These are phyloP conservation scores for Pseudomyrmex flavicornis DNA, from an alignment of 1,140 invertebrate genomes.

Conservation along the genomic window DNA sequence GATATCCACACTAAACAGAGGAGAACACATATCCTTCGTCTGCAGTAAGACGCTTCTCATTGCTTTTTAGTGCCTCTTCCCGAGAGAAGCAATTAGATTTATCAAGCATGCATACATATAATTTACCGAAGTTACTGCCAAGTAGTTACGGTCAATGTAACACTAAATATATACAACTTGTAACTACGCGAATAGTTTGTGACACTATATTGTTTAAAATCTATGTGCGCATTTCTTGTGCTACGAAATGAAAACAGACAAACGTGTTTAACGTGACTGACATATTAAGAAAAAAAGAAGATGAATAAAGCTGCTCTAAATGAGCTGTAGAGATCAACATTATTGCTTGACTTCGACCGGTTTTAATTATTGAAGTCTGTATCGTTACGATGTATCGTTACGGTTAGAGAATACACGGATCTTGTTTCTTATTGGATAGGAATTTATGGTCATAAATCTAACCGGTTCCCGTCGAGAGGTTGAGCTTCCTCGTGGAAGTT, in stretches of 20 bases:
- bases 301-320: neutral
- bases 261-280: neutral
- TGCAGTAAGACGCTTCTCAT: conserved; percentile 71
- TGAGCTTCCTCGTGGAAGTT: conserved; percentile 77
- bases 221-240: neutral
- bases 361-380: conserved; percentile 40
- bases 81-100: conserved; percentile 53
- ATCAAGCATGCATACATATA: conserved; percentile 52
- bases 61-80: conserved; percentile 64
- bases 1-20: conserved; percentile 78
- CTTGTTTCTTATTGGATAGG: conserved; percentile 79
- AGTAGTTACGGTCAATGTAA: neutral
- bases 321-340: neutral
- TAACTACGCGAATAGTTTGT: neutral
- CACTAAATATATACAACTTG: neutral
- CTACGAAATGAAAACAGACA: neutral
- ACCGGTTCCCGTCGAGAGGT: conserved; percentile 77
- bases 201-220: neutral
- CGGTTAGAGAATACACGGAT: conserved; percentile 61
- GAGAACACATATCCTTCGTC: conserved; percentile 66
- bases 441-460: conserved; percentile 82
- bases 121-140: conserved; percentile 43
- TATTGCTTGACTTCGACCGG: neutral
- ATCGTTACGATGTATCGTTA: conserved; percentile 9
- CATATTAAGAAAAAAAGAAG: neutral